phyloP scores from a whole-genome alignment of 2,888 invertebrate species.

The Coelogynopora nodosa region DNA sequence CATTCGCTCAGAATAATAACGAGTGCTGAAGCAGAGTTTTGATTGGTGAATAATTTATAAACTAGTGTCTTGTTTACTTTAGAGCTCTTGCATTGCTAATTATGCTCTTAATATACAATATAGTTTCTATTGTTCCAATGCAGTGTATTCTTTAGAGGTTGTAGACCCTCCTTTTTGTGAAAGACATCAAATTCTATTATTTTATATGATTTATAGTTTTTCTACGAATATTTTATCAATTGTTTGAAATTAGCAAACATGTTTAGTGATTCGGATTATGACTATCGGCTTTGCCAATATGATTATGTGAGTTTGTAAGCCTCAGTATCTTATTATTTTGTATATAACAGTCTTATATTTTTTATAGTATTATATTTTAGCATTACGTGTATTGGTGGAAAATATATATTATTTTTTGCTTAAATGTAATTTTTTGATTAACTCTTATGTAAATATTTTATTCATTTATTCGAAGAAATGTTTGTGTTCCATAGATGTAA shows the following conservation, averaged over 20 bases:
- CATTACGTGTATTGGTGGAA: not conserved
- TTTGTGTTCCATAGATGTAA: too few relatives aligned
- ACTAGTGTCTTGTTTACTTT: not conserved
- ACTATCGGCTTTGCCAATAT: conserved; percentile 3
- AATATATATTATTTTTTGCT: too few relatives aligned
- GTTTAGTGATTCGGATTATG: not conserved
- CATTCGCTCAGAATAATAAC: not conserved
- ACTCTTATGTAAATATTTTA: too few relatives aligned
- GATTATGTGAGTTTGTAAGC: conserved; percentile 9
- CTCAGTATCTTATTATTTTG: too few relatives aligned
- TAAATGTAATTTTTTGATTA: too few relatives aligned
- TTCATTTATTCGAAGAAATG: too few relatives aligned
- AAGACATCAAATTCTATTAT: too few relatives aligned
- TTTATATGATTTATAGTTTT: not conserved
- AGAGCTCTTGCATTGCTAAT: not conserved
- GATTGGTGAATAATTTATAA: not conserved
- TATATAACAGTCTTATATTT: too few relatives aligned
- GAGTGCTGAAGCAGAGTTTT: not conserved
- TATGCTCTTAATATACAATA: not conserved
- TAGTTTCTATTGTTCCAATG: not conserved
- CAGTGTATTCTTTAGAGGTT: not conserved
- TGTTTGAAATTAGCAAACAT: not conserved
- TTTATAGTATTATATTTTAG: not conserved
- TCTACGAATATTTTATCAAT: not conserved
- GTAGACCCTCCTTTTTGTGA: not conserved